Evolutionary conservation across 1,140 invertebrate genomes (phyloP).

Genomic region (Saccostrea glomerata): DNA sequence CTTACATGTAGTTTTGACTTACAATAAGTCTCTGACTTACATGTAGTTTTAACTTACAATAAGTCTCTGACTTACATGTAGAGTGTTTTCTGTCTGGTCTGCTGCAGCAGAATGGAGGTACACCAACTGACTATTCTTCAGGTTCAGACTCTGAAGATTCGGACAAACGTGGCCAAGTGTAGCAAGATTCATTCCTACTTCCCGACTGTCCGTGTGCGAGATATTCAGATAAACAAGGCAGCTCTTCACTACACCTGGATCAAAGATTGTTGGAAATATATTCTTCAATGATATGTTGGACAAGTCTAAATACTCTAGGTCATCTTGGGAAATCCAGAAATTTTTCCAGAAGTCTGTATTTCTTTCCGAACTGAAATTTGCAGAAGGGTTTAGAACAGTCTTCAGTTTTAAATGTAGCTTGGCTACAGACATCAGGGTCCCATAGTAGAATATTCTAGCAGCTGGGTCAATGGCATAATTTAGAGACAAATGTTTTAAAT

Average conservation of each 20-base stretch:
- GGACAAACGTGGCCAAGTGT: conserved; percentile 64
- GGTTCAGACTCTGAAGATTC: conserved; percentile 67
- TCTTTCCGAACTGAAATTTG: conserved; percentile 63
- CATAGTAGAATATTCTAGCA: conserved; percentile 72
- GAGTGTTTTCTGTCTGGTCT: neutral
- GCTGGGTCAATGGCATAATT: conserved; percentile 72
- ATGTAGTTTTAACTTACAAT: neutral
- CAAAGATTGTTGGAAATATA: conserved; percentile 58
- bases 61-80: neutral
- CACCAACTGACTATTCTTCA: conserved; percentile 65
- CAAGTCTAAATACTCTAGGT: conserved; percentile 65
- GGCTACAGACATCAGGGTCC: conserved; percentile 68
- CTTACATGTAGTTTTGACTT: neutral
- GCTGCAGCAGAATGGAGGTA: neutral
- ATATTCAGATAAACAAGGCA: conserved; percentile 66
- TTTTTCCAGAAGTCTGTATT: conserved; percentile 60
- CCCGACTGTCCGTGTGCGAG: conserved; percentile 64
- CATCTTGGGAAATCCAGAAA: conserved; percentile 63
- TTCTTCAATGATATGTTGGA: conserved; percentile 66
- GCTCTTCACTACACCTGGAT: conserved; percentile 53
- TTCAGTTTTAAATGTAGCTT: conserved; percentile 67
- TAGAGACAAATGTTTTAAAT: conserved; percentile 67
- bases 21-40: too few relatives aligned
- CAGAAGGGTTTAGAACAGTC: conserved; percentile 68
- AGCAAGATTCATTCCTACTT: conserved; percentile 56